Conservation (phyloP, 2,888 invertebrate species). For the Candidula unifasciata region DNA sequence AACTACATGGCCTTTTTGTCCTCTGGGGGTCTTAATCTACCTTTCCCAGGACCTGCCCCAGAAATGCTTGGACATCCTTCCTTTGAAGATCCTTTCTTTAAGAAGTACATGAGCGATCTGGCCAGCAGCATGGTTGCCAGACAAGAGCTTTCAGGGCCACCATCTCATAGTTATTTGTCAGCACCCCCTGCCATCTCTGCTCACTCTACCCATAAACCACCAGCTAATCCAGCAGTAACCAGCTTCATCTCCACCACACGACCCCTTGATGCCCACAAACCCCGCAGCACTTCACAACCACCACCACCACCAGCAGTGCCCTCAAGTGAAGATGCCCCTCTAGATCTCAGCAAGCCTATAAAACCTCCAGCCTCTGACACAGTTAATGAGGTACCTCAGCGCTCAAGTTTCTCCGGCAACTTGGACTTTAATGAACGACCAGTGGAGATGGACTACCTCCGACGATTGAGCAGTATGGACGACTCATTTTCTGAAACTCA, state of each 20-base stretch:
- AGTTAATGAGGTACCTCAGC: slow-evolving; percentile 75
- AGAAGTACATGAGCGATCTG: slow-evolving; percentile 88
- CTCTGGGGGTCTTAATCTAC: slow-evolving; percentile 62
- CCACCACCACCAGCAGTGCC: not conserved
- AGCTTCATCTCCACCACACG: slow-evolving; percentile 37
- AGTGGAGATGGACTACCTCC: slow-evolving; percentile 44
- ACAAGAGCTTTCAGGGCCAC: slow-evolving; percentile 44
- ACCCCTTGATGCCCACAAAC: slow-evolving; percentile 49
- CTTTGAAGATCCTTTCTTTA: slow-evolving; percentile 91
- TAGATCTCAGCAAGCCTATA: slow-evolving; percentile 48
- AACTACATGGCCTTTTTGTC: slow-evolving; percentile 73
- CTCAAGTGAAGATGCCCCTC: slow-evolving; percentile 39
- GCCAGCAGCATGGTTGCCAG: slow-evolving; percentile 64
- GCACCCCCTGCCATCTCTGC: slow-evolving; percentile 38
- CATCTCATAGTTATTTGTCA: slow-evolving; percentile 43
- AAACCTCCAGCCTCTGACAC: slow-evolving; percentile 30
- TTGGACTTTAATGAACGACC: slow-evolving; percentile 33
- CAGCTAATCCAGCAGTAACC: slow-evolving; percentile 53
- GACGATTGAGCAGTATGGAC: slow-evolving; percentile 62
- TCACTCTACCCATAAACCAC: slow-evolving; percentile 48
- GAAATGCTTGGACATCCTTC: slow-evolving; percentile 92
- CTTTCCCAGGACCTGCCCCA: slow-evolving; percentile 79
- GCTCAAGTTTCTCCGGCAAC: slow-evolving; percentile 87
- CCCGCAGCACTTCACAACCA: slow-evolving; percentile 23
- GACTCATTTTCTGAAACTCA: slow-evolving; percentile 83